phyloP scores from a whole-genome alignment of 2,113 vertebrate species.

The Tupaia tana region DNA sequence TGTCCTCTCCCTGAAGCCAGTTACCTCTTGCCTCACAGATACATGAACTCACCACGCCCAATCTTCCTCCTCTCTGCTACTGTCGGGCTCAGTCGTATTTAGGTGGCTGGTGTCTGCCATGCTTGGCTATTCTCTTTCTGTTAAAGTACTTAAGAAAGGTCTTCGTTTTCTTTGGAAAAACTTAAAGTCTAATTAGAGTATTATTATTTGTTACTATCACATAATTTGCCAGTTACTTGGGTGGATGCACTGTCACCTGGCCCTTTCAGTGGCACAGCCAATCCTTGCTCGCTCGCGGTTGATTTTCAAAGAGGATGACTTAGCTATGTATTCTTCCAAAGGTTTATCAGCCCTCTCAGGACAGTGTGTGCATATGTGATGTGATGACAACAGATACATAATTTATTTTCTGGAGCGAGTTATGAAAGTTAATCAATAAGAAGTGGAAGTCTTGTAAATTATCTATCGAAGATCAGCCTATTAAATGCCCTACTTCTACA shows the following conservation, averaged over 20 bases:
- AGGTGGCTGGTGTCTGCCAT: accelerated
- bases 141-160: background rate
- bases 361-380: constrained; percentile 58
- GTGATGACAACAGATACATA: constrained; percentile 66
- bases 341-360: constrained; percentile 49
- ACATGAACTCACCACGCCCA: accelerated
- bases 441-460: constrained; percentile 80
- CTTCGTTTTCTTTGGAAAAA: background rate
- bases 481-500: constrained; percentile 52
- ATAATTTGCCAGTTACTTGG: background rate
- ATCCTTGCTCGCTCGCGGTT: background rate
- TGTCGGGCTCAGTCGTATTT: background rate
- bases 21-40: background rate
- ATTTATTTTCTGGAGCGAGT: constrained; percentile 78
- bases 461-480: constrained; percentile 72
- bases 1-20: background rate
- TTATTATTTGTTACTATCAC: background rate
- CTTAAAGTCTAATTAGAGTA: background rate
- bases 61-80: background rate
- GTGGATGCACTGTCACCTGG: background rate
- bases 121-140: background rate
- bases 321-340: constrained; percentile 47
- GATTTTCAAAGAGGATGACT: background rate
- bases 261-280: background rate
- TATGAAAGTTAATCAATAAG: constrained; percentile 82